Percentiles rank a stretch among this genome's conserved stretches.
Conservation (phyloP, 1,140 invertebrate species). For the Papilio machaon region DNA sequence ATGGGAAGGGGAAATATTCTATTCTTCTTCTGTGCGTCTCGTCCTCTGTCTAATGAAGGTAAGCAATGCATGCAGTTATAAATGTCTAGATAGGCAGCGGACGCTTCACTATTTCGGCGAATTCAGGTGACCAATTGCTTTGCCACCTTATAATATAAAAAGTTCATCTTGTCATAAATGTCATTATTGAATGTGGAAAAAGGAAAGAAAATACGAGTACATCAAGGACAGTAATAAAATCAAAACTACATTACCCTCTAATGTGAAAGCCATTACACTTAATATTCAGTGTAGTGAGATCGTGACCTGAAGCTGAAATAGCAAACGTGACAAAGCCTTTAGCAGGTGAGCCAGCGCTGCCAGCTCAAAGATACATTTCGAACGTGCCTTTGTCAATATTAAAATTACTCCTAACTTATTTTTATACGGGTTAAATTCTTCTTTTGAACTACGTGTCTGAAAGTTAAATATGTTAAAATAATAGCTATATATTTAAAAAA, state of each 20-base stretch:
- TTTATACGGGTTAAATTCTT: neutral
- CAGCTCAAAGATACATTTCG: neutral
- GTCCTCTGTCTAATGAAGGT: too few species aligned
- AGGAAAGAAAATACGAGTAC: neutral
- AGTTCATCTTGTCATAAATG: too few species aligned
- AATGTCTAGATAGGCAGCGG: too few species aligned
- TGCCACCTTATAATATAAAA: too few species aligned
- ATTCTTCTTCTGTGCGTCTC: too few species aligned
- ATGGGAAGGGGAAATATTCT: too few species aligned
- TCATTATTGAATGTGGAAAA: neutral
- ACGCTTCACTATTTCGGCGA: too few species aligned
- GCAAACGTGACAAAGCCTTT: slow-evolving; percentile 29
- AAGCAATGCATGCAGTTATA: too few species aligned
- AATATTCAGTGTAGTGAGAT: slow-evolving; percentile 25
- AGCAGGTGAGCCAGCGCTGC: neutral
- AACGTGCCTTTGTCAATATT: slow-evolving; percentile 21
- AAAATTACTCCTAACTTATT: neutral
- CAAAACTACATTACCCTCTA: slow-evolving; percentile 3
- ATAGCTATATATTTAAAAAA: neutral
- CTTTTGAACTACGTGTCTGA: neutral
- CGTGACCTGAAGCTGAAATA: slow-evolving; percentile 24
- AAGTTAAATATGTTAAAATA: neutral
- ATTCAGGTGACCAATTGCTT: too few species aligned
- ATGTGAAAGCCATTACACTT: slow-evolving; percentile 27
- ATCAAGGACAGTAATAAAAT: slow-evolving; percentile 1